These are phyloP conservation scores for Cecropterus lyciades DNA, from an alignment of 1,140 invertebrate genomes.

Conservation along the genomic window DNA sequence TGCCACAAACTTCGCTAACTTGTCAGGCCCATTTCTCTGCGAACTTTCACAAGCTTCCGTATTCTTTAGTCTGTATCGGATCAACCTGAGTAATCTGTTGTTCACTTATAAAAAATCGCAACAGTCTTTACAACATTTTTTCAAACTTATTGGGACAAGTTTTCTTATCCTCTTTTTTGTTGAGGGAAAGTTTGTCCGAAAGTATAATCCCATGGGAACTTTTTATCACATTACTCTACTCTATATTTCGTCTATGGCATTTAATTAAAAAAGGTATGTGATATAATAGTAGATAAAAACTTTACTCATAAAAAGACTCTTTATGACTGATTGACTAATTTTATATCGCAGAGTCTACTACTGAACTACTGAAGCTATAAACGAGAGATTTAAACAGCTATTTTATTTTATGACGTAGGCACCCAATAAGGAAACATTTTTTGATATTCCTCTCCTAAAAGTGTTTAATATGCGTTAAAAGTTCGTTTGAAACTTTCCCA, in stretches of 20 bases:
- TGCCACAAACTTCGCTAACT: not conserved
- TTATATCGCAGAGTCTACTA: too few species aligned
- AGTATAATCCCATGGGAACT: not conserved
- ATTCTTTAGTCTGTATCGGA: slow-evolving; percentile 3
- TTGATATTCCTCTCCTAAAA: too few species aligned
- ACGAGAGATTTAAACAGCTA: too few species aligned
- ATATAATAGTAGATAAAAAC: too few species aligned
- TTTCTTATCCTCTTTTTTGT: slow-evolving; percentile 1
- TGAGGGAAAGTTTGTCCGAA: not conserved
- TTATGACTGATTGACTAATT: too few species aligned
- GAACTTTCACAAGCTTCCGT: slow-evolving; percentile 1
- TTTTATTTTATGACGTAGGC: too few species aligned
- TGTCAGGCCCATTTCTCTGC: not conserved
- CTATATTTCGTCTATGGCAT: not conserved
- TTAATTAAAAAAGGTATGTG: too few species aligned
- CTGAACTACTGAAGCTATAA: too few species aligned
- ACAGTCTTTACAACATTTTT: not conserved
- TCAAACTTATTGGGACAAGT: not conserved
- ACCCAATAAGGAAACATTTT: too few species aligned
- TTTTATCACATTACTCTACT: not conserved
- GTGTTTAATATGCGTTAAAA: too few species aligned
- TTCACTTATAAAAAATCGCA: slow-evolving; percentile 3
- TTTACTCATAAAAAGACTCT: too few species aligned
- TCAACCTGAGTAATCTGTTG: slow-evolving; percentile 1
- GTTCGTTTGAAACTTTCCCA: too few species aligned